Evolutionary conservation across 2,888 invertebrate genomes (phyloP).

Genomic region (Nomada ferruginata): DNA sequence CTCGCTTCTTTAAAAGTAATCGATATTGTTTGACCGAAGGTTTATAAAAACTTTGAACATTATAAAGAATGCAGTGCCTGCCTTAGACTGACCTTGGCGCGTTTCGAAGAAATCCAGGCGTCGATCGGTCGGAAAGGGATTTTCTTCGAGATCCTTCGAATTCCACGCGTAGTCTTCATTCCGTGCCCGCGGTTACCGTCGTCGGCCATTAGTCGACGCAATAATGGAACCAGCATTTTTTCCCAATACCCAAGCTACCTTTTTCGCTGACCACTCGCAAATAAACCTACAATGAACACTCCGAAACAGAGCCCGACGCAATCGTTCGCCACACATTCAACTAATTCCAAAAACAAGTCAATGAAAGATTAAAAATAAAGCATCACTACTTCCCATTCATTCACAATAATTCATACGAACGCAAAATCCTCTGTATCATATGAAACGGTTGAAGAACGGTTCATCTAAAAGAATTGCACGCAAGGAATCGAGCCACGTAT

Average conservation of each 20-base stretch:
- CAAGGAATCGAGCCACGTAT: too few relatives aligned
- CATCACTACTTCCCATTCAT: too few relatives aligned
- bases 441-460: too few relatives aligned
- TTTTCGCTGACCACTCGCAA: slow-evolving; percentile 20
- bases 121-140: slow-evolving; percentile 46
- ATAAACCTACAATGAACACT: too few relatives aligned
- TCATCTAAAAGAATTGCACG: too few relatives aligned
- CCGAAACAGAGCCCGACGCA: too few relatives aligned
- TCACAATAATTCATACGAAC: too few relatives aligned
- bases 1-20: not conserved
- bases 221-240: slow-evolving; percentile 50
- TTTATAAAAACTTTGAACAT: not conserved
- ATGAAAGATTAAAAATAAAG: too few relatives aligned
- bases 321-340: too few relatives aligned
- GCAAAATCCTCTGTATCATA: too few relatives aligned
- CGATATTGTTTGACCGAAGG: not conserved
- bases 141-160: slow-evolving; percentile 55
- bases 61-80: not conserved
- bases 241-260: slow-evolving; percentile 3
- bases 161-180: slow-evolving; percentile 57
- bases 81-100: slow-evolving; percentile 14
- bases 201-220: slow-evolving; percentile 54
- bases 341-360: too few relatives aligned
- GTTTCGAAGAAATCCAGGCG: slow-evolving; percentile 49
- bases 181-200: slow-evolving; percentile 48